These are phyloP conservation scores for Crypturellus tataupa DNA, from an alignment of 2,797 vertebrate species.

Conservation along the genomic window DNA sequence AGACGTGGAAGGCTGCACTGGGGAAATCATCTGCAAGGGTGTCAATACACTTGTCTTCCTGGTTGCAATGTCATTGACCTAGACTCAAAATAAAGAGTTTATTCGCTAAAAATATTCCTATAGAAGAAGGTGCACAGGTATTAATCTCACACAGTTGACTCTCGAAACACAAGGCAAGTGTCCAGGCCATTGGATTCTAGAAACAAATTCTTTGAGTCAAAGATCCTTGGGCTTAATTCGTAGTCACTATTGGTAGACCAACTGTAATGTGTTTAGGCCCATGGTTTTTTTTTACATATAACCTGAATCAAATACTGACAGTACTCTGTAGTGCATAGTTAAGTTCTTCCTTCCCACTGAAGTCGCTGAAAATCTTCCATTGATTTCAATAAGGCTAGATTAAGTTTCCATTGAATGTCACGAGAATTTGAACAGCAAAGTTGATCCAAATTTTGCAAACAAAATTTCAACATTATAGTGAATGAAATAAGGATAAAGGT, in stretches of 20 bases:
- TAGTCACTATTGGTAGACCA: background rate
- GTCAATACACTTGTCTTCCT: background rate
- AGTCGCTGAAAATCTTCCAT: constrained; percentile 1
- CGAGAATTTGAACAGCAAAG: constrained; percentile 27
- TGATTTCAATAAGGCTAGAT: background rate
- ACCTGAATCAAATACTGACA: constrained; percentile 21
- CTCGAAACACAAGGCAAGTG: background rate
- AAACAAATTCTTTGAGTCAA: background rate
- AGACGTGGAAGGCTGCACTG: background rate
- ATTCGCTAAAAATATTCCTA: background rate
- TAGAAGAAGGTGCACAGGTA: background rate
- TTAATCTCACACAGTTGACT: background rate
- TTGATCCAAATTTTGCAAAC: background rate
- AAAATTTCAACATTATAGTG: background rate
- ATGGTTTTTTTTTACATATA: constrained; percentile 11
- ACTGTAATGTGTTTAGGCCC: constrained; percentile 1
- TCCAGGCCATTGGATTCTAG: background rate
- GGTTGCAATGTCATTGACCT: background rate
- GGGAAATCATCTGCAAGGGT: background rate
- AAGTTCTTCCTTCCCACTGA: constrained; percentile 21
- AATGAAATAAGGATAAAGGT: background rate
- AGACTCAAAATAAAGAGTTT: background rate
- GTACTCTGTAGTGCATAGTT: constrained; percentile 2
- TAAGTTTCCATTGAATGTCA: constrained; percentile 10
- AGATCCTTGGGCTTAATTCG: background rate